phyloP scores from a whole-genome alignment of 2,113 vertebrate genomes.

The cat (Felis catus) region DNA sequence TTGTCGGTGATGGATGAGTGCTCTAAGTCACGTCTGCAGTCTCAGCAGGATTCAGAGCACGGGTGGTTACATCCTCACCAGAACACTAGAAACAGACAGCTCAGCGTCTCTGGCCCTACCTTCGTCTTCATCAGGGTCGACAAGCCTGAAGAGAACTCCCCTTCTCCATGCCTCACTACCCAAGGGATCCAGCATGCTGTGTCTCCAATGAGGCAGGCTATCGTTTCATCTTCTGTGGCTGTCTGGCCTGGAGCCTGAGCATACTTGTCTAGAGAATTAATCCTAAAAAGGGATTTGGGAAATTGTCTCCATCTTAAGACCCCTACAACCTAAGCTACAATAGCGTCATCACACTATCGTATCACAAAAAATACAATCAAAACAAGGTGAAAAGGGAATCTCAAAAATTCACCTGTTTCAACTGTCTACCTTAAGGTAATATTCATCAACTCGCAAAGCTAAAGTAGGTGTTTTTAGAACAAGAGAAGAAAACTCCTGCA shows the following conservation, averaged over 20 bases:
- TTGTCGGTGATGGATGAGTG: slow-evolving; percentile 70
- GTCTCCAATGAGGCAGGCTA: background rate
- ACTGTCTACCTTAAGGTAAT: background rate
- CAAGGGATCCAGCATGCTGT: background rate
- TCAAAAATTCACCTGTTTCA: background rate
- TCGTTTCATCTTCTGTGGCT: background rate
- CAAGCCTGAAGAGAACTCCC: slow-evolving; percentile 40
- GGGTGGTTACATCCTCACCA: background rate
- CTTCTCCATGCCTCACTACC: background rate
- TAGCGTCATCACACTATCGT: background rate
- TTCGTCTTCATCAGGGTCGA: slow-evolving; percentile 40
- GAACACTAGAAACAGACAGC: background rate
- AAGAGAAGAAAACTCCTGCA: background rate
- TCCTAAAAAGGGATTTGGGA: background rate
- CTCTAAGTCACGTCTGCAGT: slow-evolving; percentile 27
- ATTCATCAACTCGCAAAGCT: background rate
- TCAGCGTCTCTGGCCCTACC: slow-evolving; percentile 40
- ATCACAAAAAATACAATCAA: background rate
- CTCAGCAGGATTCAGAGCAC: slow-evolving; percentile 31
- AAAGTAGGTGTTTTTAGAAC: background rate
- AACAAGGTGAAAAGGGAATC: background rate
- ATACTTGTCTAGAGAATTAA: background rate
- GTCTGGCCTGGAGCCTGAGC: background rate
- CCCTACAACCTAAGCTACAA: background rate
- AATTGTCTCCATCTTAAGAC: background rate